Evolutionary conservation across 2,888 invertebrate species (phyloP), one percentile per base, ranked within the genome.

Genomic region (Parasteatoda lunata): DNA sequence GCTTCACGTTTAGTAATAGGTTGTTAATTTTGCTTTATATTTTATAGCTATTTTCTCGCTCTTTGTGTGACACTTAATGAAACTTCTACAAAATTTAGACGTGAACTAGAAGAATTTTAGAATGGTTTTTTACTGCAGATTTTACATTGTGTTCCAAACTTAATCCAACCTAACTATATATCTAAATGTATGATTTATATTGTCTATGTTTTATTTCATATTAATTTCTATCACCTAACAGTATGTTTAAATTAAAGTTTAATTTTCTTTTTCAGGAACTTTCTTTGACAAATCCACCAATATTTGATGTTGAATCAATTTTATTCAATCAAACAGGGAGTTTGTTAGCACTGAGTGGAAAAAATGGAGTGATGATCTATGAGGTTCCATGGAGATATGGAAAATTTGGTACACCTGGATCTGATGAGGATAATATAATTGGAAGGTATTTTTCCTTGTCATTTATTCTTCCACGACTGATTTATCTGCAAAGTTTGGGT

Each of bases 381-480:
- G 95, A 95, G 90, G 92, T 97, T 85, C 96, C 96, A 0, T 93
- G 94, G 71, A 93, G 95, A 88, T 95, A 95, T 94, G 95, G 96
- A 13, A 94, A 94, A 45, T 94, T 90, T 90, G 91, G 94, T 13
- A 94, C 94, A 0, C 93, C 94, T 80, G 95, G 95, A 89, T 94
- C 94, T 65, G 95, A 95, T 89, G 95, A 94, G 90, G 93, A 94
- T 80, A 93, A 93, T 68, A 94, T 96, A 7, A 92, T 94, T 47
- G 96, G 96, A 94, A 94, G 94, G 86, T 87, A 84, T 59, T 30
- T 30, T 30, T 30, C 30, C 30, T 30, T 30, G 2, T 30, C 30
- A 30, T 30, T 30, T 30, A 30, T 30, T 30, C 30, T 30, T 1
- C 30, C 30, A 1, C 30, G 2, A 30, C 30, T 30, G 30, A 30